Evolutionary conservation across 2,888 invertebrate species (phyloP).

Genomic region (Eupithecia dodoneata): DNA sequence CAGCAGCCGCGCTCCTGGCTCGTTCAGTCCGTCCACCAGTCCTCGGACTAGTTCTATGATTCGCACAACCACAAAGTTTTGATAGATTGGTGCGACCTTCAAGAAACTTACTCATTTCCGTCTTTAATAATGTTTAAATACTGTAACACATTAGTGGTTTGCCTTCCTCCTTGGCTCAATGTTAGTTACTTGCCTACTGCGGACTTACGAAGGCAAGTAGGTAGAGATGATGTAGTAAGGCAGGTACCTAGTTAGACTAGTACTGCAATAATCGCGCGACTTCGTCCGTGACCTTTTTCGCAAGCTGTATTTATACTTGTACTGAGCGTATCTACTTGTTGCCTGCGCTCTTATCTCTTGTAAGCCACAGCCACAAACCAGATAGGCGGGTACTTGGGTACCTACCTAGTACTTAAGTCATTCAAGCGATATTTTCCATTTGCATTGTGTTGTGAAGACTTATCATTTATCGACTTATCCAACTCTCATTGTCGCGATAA

Average conservation of each 20-base stretch:
- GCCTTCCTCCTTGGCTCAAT: background rate
- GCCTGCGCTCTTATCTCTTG: conserved; percentile 27
- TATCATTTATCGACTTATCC: no score
- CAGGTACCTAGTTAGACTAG: background rate
- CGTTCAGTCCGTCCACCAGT: background rate
- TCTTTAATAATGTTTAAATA: conserved; percentile 5
- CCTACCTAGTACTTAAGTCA: no score
- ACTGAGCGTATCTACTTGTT: conserved; percentile 45
- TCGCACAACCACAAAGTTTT: background rate
- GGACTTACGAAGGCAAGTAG: background rate
- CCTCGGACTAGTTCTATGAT: background rate
- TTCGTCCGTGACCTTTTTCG: conserved; percentile 27
- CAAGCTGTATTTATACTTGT: conserved; percentile 23
- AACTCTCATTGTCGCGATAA: no score
- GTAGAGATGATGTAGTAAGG: background rate
- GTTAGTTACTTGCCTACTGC: background rate
- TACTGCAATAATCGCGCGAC: background rate
- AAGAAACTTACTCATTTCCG: conserved; percentile 8
- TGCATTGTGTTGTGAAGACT: no score
- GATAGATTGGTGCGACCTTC: background rate
- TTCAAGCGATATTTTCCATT: no score
- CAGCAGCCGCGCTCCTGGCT: background rate
- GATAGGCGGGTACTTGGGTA: background rate
- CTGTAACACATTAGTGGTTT: background rate
- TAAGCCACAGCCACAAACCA: background rate